These are phyloP conservation scores for Polymixis flavicincta DNA, from an alignment of 2,888 invertebrate species.

Conservation along the genomic window DNA sequence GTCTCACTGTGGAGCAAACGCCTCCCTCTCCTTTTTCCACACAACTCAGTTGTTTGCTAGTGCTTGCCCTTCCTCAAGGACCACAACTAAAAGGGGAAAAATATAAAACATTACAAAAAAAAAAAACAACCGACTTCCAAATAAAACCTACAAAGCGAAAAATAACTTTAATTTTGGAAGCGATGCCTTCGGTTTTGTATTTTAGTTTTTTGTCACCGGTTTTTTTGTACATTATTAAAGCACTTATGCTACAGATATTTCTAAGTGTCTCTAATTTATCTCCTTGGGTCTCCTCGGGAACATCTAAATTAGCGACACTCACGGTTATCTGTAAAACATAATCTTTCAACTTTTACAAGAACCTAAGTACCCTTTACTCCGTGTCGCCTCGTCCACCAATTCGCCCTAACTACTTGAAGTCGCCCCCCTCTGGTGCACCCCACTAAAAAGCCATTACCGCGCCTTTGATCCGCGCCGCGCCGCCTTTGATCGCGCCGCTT, in stretches of 20 bases:
- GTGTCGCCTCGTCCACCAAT: conserved; percentile 58
- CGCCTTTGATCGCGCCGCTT: conserved; percentile 84
- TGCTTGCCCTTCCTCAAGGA: no score
- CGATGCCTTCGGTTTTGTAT: not conserved
- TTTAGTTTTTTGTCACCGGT: not conserved
- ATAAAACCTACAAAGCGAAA: not conserved
- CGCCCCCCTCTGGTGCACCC: conserved; percentile 70
- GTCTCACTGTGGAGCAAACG: no score
- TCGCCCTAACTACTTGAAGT: conserved; percentile 80
- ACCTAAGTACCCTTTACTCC: conserved; percentile 40
- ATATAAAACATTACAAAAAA: not conserved
- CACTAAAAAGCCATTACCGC: conserved; percentile 87
- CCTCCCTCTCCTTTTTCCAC: no score
- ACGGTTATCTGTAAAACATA: conserved; percentile 2
- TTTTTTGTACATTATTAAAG: not conserved
- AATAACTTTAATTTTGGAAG: not conserved
- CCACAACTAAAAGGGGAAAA: not conserved
- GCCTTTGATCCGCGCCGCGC: conserved; percentile 85
- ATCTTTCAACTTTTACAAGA: not conserved
- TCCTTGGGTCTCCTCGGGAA: not conserved
- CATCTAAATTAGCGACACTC: conserved; percentile 31
- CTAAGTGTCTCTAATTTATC: not conserved
- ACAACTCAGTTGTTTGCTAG: no score
- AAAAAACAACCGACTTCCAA: not conserved
- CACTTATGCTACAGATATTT: not conserved